phyloP scores from a whole-genome alignment of 2,888 invertebrate genomes.

The Ethmia dodecea region DNA sequence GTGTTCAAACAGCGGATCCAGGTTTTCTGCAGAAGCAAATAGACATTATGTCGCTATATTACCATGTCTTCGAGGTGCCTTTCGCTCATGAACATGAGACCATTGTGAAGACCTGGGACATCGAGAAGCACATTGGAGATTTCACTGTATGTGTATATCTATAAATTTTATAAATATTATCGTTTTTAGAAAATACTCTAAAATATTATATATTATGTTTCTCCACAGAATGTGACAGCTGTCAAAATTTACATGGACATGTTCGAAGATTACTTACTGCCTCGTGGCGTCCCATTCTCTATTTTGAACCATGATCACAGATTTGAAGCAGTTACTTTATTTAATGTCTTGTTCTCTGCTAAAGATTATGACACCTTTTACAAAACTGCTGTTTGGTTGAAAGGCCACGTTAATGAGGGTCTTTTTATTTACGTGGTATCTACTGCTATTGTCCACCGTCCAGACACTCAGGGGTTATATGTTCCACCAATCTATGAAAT shows the following conservation, averaged over 20 bases:
- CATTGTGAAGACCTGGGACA: slow-evolving; percentile 67
- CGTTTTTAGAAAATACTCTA: not conserved
- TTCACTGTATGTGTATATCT: slow-evolving; percentile 52
- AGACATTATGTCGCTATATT: slow-evolving; percentile 58
- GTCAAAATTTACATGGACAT: slow-evolving; percentile 75
- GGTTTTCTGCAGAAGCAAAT: slow-evolving; percentile 58
- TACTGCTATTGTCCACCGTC: slow-evolving; percentile 79
- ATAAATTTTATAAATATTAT: not conserved
- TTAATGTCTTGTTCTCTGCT: slow-evolving; percentile 82
- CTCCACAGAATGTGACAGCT: slow-evolving; percentile 67
- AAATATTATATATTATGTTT: slow-evolving; percentile 1
- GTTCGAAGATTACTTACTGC: slow-evolving; percentile 73
- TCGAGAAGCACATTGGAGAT: slow-evolving; percentile 67
- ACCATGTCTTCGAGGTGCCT: slow-evolving; percentile 78
- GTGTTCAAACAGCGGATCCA: slow-evolving; percentile 69
- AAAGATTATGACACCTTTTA: slow-evolving; percentile 84
- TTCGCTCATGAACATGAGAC: slow-evolving; percentile 65
- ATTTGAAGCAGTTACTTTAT: slow-evolving; percentile 80
- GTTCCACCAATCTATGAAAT: slow-evolving; percentile 85
- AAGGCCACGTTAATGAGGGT: slow-evolving; percentile 82
- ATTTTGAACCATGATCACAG: slow-evolving; percentile 73
- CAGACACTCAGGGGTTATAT: slow-evolving; percentile 80
- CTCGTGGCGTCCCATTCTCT: slow-evolving; percentile 78
- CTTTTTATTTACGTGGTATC: slow-evolving; percentile 82
- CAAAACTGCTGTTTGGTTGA: slow-evolving; percentile 82